Evolutionary conservation across 2,888 invertebrate genomes (phyloP).

Genomic region (Megastigmus dorsalis): DNA sequence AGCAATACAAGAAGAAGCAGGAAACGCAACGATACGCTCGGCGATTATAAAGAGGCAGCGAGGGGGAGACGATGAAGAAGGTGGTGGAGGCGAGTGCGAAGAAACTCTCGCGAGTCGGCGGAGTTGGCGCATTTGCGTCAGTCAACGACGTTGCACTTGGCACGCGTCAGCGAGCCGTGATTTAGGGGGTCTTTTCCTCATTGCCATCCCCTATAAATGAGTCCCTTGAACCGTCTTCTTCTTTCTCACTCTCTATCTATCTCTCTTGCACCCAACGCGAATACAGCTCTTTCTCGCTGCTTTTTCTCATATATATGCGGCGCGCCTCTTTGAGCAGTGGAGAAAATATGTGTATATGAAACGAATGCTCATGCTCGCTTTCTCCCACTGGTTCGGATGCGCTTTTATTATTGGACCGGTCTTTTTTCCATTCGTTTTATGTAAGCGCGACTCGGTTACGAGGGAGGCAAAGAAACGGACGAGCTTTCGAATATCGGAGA

Average conservation of each 20-base stretch:
- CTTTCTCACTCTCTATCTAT: neutral
- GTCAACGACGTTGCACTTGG: constrained; percentile 19
- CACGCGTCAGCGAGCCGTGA: constrained; percentile 1
- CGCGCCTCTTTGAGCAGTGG: neutral
- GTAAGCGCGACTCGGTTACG: no score
- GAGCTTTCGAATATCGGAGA: no score
- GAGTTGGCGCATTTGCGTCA: constrained; percentile 16
- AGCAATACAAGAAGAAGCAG: no score
- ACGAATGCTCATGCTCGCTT: neutral
- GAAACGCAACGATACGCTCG: neutral
- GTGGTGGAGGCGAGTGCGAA: neutral
- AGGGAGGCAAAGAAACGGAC: no score
- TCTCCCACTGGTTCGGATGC: neutral
- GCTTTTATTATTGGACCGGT: neutral
- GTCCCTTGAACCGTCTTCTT: constrained; percentile 15
- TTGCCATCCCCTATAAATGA: constrained; percentile 5
- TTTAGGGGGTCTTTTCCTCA: constrained; percentile 21
- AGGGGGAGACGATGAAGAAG: no score
- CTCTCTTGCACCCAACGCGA: no score
- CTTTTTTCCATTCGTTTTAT: no score
- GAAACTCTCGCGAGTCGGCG: no score
- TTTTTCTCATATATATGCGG: no score
- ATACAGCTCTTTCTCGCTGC: no score
- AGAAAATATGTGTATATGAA: neutral
- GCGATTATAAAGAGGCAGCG: neutral